phyloP scores from a whole-genome alignment of 2,797 vertebrate species.

The Coracias cyanogaster region DNA sequence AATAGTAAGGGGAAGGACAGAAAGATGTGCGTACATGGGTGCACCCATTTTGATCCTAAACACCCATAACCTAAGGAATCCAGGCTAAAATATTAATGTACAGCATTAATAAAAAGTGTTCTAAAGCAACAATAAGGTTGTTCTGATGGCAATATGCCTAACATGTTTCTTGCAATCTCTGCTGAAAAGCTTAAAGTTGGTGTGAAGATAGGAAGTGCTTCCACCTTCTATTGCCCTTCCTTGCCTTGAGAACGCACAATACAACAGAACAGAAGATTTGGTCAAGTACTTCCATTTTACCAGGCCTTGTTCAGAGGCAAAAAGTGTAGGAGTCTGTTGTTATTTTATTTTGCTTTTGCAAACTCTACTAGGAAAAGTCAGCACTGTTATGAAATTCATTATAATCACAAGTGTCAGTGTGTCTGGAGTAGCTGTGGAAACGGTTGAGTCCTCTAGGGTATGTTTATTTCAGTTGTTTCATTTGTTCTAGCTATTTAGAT shows the following conservation, averaged over 20 bases:
- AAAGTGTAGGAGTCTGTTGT: not conserved
- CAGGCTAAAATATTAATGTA: not conserved
- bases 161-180: not conserved
- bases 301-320: not conserved
- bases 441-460: not conserved
- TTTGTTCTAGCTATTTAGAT: conserved; percentile 54
- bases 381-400: conserved; percentile 28
- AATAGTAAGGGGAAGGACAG: not conserved
- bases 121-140: not conserved
- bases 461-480: conserved; percentile 53
- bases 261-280: not conserved
- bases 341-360: not conserved
- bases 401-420: conserved; percentile 21
- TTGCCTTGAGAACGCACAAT: not conserved
- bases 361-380: not conserved
- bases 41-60: not conserved
- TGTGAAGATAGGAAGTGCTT: not conserved
- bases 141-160: not conserved
- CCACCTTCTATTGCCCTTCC: not conserved
- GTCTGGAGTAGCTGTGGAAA: not conserved
- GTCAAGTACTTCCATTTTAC: not conserved
- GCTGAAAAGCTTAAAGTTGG: not conserved
- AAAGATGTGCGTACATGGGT: not conserved
- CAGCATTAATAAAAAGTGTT: not conserved
- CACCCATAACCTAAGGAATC: not conserved